Percentiles rank a stretch among this genome's conserved stretches.
These are phyloP conservation scores for Daboia siamensis DNA, from an alignment of 2,113 vertebrate species.

Conservation along the genomic window DNA sequence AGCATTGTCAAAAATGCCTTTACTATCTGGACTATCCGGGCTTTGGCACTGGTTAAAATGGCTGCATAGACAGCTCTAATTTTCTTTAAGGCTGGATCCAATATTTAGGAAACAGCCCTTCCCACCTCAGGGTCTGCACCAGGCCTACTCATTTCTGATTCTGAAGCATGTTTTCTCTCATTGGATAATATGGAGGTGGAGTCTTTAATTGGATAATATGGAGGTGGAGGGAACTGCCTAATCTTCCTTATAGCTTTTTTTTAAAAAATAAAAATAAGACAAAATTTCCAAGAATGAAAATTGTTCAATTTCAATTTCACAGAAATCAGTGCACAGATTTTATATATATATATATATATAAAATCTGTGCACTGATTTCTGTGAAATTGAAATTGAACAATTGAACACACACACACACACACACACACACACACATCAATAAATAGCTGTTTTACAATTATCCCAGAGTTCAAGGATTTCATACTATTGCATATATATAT, in stretches of 20 bases:
- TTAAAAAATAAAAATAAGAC: background rate
- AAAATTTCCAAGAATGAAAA: background rate
- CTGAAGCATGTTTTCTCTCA: background rate
- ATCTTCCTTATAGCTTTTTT: background rate
- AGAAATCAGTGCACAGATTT: background rate
- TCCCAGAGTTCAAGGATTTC: too few species aligned
- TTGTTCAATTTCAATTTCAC: background rate
- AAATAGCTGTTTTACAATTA: too few species aligned
- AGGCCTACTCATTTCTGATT: background rate
- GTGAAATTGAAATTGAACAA: too few species aligned
- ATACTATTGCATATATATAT: too few species aligned
- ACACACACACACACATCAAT: too few species aligned
- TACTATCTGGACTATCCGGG: background rate
- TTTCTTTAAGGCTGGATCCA: background rate
- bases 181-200: background rate
- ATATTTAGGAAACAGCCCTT: background rate
- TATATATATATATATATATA: too few species aligned
- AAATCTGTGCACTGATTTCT: too few species aligned
- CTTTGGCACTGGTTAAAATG: background rate
- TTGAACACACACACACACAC: too few species aligned
- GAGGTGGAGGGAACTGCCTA: background rate
- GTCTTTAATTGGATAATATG: background rate
- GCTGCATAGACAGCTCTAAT: background rate
- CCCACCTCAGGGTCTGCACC: background rate
- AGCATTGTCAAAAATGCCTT: background rate